phyloP scores from a whole-genome alignment of 2,888 invertebrate genomes.

The Choristoneura rosaceana region DNA sequence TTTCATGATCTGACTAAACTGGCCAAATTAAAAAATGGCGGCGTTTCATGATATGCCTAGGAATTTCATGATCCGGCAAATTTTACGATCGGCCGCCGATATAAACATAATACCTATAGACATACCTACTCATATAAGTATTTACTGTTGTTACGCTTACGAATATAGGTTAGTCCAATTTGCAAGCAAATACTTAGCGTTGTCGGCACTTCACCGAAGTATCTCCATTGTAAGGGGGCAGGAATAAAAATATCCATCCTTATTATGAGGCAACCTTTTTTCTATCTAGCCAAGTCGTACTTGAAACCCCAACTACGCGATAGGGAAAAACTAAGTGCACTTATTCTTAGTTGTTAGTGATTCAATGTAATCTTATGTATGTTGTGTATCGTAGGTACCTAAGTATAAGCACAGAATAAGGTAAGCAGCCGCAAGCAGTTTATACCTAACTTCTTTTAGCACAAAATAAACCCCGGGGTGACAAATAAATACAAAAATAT shows the following conservation, averaged over 20 bases:
- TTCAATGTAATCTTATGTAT: neutral
- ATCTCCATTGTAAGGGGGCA: constrained; percentile 1
- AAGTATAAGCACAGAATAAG: too few relatives aligned
- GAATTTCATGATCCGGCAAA: too few relatives aligned
- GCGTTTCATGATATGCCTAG: too few relatives aligned
- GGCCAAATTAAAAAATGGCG: too few relatives aligned
- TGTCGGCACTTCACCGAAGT: neutral
- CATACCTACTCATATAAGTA: neutral
- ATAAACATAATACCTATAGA: too few relatives aligned
- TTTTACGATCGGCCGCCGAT: too few relatives aligned
- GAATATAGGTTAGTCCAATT: constrained; percentile 5
- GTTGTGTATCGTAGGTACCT: too few relatives aligned
- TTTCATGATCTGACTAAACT: too few relatives aligned
- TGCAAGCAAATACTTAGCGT: constrained; percentile 6
- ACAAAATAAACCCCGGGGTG: too few relatives aligned
- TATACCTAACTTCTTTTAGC: too few relatives aligned
- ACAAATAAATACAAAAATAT: too few relatives aligned
- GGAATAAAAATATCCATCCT: neutral
- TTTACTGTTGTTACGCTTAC: neutral
- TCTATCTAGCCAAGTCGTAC: neutral
- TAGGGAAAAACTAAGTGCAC: neutral
- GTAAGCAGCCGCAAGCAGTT: too few relatives aligned
- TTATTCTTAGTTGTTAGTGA: neutral
- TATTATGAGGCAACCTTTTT: constrained; percentile 5
- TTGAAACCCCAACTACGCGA: neutral